A percentile compares a stretch with the other conserved stretches of the same genome.
phyloP scores from a whole-genome alignment of 2,113 vertebrate species.

The Chinchilla lanigera region DNA sequence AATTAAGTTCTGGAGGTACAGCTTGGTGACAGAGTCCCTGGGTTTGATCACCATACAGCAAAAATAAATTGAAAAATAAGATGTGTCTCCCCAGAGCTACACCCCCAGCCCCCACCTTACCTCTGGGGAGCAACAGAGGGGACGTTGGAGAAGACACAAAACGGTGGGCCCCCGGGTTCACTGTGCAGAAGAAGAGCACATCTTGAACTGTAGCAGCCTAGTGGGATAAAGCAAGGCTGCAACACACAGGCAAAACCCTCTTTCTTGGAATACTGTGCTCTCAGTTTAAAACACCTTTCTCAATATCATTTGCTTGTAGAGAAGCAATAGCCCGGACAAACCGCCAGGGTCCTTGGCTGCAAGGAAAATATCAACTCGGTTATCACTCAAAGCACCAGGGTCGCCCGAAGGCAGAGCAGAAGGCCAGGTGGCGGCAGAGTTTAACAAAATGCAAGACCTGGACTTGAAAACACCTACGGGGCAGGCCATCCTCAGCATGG shows the following conservation, averaged over 20 bases:
- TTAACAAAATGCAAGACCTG: slow-evolving; percentile 65
- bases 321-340: slow-evolving; percentile 15
- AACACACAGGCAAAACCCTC: neutral
- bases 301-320: slow-evolving; percentile 53
- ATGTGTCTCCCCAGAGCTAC: neutral
- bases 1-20: too few species aligned
- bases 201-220: neutral
- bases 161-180: neutral
- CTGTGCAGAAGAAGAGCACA: neutral
- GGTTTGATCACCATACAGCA: neutral
- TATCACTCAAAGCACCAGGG: neutral
- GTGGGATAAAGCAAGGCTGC: neutral
- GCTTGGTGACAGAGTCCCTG: neutral
- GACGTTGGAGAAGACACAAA: neutral
- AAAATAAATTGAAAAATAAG: neutral
- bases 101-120: neutral
- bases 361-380: slow-evolving; percentile 13
- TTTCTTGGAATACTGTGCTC: neutral
- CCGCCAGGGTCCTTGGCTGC: slow-evolving; percentile 19
- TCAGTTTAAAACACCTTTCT: neutral
- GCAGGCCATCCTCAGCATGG: slow-evolving; percentile 70
- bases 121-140: neutral
- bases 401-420: neutral
- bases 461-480: slow-evolving; percentile 71
- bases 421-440: slow-evolving; percentile 53